Percentiles rank a stretch among this genome's conserved stretches.
phyloP scores from a whole-genome alignment of 2,797 vertebrate species.

The Pagetopsis macropterus region DNA sequence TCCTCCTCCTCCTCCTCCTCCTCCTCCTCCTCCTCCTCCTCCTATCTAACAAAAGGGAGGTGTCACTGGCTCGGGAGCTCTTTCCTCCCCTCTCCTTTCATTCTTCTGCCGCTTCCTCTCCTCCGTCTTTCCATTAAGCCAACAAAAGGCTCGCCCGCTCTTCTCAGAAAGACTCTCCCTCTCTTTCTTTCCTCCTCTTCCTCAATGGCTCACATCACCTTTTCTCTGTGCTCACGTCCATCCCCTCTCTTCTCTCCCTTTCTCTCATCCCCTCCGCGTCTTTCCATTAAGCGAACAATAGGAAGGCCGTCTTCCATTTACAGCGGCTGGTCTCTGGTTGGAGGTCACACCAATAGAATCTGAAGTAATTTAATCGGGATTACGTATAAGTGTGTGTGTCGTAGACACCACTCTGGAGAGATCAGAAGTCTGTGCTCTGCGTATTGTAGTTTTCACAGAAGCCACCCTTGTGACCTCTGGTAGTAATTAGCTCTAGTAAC shows the following conservation, averaged over 20 bases:
- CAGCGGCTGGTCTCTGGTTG: slow-evolving; percentile 58
- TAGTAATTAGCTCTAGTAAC: slow-evolving; percentile 26
- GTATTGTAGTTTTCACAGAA: slow-evolving; percentile 27
- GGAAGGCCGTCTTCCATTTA: slow-evolving; percentile 63
- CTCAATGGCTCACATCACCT: slow-evolving; percentile 61
- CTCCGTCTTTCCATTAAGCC: slow-evolving; percentile 75
- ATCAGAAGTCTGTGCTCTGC: slow-evolving; percentile 3
- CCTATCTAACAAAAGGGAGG: slow-evolving; percentile 72
- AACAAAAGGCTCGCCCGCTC: slow-evolving; percentile 68
- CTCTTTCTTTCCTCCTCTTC: slow-evolving; percentile 39
- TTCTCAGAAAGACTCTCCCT: slow-evolving; percentile 41
- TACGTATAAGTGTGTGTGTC: slow-evolving; percentile 36
- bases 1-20: background rate
- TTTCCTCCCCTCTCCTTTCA: slow-evolving; percentile 64
- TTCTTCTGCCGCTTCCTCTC: slow-evolving; percentile 56
- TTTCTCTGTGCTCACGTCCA: slow-evolving; percentile 37
- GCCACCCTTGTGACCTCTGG: slow-evolving; percentile 2
- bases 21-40: too few relatives aligned
- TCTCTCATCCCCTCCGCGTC: slow-evolving; percentile 56
- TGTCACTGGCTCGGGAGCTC: slow-evolving; percentile 61
- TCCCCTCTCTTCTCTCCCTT: slow-evolving; percentile 35
- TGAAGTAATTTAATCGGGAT: slow-evolving; percentile 56
- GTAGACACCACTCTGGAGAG: slow-evolving; percentile 2
- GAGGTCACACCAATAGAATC: slow-evolving; percentile 74
- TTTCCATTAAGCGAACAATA: slow-evolving; percentile 78